Base-by-base conservation (phyloP, 2,113 vertebrate genomes). In the Syngnathus typhle region DNA sequence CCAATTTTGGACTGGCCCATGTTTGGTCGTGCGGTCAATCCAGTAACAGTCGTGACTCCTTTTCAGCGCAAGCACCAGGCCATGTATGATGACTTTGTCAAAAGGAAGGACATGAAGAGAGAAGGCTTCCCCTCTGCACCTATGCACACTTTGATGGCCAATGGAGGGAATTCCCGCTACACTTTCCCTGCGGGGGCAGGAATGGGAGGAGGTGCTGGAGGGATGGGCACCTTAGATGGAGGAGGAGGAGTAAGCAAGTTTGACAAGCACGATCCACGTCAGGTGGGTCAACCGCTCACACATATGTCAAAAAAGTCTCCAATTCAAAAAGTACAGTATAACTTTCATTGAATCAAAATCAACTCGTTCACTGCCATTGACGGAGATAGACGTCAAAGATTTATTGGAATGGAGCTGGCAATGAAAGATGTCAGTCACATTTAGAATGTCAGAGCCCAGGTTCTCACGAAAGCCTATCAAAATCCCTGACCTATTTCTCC, bases 21-120 rank as follows among this genome's bases (percentile, higher is more conserved):
- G 27, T 58, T 5, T 58, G 23, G 27, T 36, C 5, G 9, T 58
- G 15, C 2, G 16, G 0, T 49, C 41, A 11, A 21, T 18, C 3
- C 32, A 47, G 5, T 63, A 60, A 66, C 70, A 67, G 3, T 43
- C 51, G 23, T 63, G 9, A 21, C 61, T 73, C 55, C 67, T 67
- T 7, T 63, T 39, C 76, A 92, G 91, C 84, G 91, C 10, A 92
- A 92, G 63, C 91, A 92, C 84, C 91, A 91, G 69, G 85, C 89
- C 6, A 92, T 92, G 90, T 92, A 92, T 68, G 88, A 92, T 85
- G 91, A 92, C 84, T 92, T 92, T 88, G 88, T 92, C 72, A 91
- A 91, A 77, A 91, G 90, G 78, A 92, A 92, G 78, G 91, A 92
- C 65, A 88, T 92, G 80, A 92, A 92, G 82, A 83, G 91, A 82